Percentiles rank a stretch among this genome's conserved stretches.
These are phyloP conservation scores for Acanthiza pusilla DNA, from an alignment of 2,797 vertebrate genomes.

Conservation along the genomic window DNA sequence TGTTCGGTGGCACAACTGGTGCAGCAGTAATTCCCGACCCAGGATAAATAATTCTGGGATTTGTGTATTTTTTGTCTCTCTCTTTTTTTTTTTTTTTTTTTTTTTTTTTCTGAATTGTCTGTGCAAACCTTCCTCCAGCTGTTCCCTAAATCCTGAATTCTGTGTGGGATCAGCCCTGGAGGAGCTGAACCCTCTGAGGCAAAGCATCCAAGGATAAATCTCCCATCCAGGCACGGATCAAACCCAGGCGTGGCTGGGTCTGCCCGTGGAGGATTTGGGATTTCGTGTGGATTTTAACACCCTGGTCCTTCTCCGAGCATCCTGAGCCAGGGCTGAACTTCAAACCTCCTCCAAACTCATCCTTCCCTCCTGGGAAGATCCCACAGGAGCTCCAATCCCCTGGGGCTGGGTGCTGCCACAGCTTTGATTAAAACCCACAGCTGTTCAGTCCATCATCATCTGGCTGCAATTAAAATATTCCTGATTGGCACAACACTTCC, in stretches of 20 bases:
- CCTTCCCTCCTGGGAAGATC: not conserved
- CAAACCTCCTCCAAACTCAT: not conserved
- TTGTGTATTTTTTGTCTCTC: not conserved
- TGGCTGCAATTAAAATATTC: constrained; percentile 60
- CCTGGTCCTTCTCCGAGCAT: not conserved
- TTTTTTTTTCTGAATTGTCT: not conserved
- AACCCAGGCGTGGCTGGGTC: rapidly evolving
- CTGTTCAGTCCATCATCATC: not conserved
- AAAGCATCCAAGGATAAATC: rapidly evolving
- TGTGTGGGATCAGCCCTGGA: not conserved
- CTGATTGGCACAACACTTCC: constrained; percentile 17
- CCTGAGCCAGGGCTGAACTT: not conserved
- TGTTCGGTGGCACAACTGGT: not conserved
- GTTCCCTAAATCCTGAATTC: not conserved
- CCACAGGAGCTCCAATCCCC: not conserved
- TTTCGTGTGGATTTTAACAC: rapidly evolving
- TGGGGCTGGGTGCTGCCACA: not conserved
- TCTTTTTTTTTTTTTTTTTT: too few relatives aligned
- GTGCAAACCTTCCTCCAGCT: not conserved
- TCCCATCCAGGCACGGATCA: rapidly evolving
- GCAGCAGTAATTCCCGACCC: not conserved
- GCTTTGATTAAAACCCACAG: not conserved
- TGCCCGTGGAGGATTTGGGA: not conserved
- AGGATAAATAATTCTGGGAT: not conserved
- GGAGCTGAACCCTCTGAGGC: not conserved